These are phyloP conservation scores for Bhutanitis thaidina DNA, from an alignment of 2,888 invertebrate species.

Conservation along the genomic window DNA sequence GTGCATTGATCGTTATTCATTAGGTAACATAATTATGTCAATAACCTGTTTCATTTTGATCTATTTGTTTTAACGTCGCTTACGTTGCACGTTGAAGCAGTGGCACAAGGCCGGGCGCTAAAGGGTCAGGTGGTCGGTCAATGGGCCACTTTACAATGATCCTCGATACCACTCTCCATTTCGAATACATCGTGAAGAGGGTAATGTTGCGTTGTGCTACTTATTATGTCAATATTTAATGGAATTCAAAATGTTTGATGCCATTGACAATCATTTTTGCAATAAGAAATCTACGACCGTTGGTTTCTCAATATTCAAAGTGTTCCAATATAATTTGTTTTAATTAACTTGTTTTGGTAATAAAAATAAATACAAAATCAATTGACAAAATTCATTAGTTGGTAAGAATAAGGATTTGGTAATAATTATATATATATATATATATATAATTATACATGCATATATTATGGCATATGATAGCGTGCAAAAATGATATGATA, in stretches of 20 bases:
- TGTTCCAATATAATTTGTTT: too few species aligned
- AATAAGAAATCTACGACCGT: too few species aligned
- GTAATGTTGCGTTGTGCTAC: conserved; percentile 7
- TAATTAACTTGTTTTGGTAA: too few species aligned
- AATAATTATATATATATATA: too few species aligned
- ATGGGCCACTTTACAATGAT: conserved; percentile 47
- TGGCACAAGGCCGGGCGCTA: conserved; percentile 54
- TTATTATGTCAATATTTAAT: not conserved
- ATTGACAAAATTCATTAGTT: too few species aligned
- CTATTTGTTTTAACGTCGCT: conserved; percentile 7
- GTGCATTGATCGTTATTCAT: too few species aligned
- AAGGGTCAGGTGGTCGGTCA: conserved; percentile 62
- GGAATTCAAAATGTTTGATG: not conserved
- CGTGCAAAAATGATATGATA: too few species aligned
- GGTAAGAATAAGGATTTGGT: too few species aligned
- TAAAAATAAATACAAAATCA: too few species aligned
- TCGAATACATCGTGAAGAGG: conserved; percentile 34
- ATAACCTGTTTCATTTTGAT: not conserved
- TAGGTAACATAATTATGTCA: not conserved
- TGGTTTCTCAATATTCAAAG: too few species aligned
- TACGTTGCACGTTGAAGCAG: conserved; percentile 21
- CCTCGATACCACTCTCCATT: conserved; percentile 47
- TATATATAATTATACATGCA: too few species aligned
- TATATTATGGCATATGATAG: too few species aligned
- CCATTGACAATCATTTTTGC: not conserved